Evolutionary conservation across 2,797 vertebrate species (phyloP), one percentile per base, ranked within the genome.

Genomic region (Chaetophractus vellerosus): DNA sequence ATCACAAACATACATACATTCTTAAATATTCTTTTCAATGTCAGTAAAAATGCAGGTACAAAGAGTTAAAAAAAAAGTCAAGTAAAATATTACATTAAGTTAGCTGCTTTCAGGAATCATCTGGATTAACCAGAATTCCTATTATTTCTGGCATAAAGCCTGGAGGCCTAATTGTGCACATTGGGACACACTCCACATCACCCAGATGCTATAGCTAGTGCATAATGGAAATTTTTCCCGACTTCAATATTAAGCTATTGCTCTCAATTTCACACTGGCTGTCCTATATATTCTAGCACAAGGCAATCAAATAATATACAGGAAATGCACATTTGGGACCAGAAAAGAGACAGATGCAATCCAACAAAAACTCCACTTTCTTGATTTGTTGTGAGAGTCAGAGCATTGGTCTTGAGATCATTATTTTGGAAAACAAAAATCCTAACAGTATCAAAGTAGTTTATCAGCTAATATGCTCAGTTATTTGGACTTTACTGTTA

Each of bases 381-480:
- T 91, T 82, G 38, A 68, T 74, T 61, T 91, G 57, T 78, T 88
- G 1, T 92, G 74, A 79, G 19, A 86, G 26, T 80, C 79, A 74
- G n/a, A 41, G 5, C 19, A 45, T 63, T 81, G 55, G 6, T 78
- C 7, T 84, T 90, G 33, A 78, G 45, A 86, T 78, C 10, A 64
- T 95, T 96, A 76, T 38, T 95, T 89, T 81, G 23, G 36, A 90
- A 95, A 88, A 76, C 38, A 80, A 95, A 95, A 88, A 57, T 75
- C 19, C 78, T 38, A 92, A 80, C 50, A 74, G 26, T 71, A 50
- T 91, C 85, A 89, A 52, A 90, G 23, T 91, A 72, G 45, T 84
- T 96, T 89, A 91, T 14, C 19, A 41, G 71, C 64, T 96, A 93
- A 88, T 90, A 87, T 81, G 55, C 52, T 91, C 38, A 92, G 76